phyloP scores from a whole-genome alignment of 2,797 vertebrate species.

The Mallotus villosus region DNA sequence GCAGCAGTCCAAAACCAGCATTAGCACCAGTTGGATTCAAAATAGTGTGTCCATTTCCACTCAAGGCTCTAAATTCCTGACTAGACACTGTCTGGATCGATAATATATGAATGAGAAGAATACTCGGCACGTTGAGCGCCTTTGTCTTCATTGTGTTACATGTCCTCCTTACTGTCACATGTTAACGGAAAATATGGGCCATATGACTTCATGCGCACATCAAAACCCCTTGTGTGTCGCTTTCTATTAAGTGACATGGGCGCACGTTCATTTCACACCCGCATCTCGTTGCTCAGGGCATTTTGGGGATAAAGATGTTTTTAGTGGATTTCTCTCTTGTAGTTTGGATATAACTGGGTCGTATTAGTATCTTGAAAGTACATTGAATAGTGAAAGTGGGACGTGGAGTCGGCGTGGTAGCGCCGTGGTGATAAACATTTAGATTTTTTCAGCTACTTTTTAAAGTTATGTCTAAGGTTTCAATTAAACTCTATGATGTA shows the following conservation, averaged over 20 bases:
- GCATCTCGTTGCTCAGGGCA: slow-evolving; percentile 2
- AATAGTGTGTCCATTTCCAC: no score
- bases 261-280: slow-evolving; percentile 8
- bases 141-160: slow-evolving; percentile 17
- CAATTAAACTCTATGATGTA: no score
- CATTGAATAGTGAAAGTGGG: no score
- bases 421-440: no score
- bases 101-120: background rate
- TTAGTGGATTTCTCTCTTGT: background rate
- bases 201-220: slow-evolving; percentile 28
- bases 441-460: no score
- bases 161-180: slow-evolving; percentile 22
- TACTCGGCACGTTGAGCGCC: background rate
- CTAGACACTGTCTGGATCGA: slow-evolving; percentile 11
- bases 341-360: background rate
- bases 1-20: no score
- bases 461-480: no score
- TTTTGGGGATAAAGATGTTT: background rate
- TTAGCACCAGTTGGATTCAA: no score
- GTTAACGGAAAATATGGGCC: slow-evolving; percentile 14
- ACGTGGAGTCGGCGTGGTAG: no score
- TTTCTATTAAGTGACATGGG: slow-evolving; percentile 31
- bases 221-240: slow-evolving; percentile 25
- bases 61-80: background rate
- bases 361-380: background rate